Evolutionary conservation across 2,888 invertebrate species (phyloP).

Genomic region (Eulithis testata): DNA sequence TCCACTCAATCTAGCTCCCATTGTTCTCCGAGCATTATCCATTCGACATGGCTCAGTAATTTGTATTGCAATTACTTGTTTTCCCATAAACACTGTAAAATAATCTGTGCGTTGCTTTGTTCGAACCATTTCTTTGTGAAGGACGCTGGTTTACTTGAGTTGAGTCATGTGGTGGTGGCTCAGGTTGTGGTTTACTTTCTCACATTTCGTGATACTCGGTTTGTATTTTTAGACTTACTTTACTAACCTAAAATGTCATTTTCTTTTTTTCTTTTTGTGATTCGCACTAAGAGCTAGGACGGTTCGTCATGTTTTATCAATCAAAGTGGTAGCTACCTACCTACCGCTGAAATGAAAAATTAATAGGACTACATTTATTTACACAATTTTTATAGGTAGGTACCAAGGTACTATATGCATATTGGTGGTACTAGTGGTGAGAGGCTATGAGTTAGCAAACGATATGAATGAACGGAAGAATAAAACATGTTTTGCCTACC

Average conservation of each 20-base stretch:
- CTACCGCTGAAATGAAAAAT: too few species aligned
- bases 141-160: constrained; percentile 29
- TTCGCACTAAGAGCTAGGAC: too few species aligned
- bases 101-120: constrained; percentile 32
- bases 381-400: too few species aligned
- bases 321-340: too few species aligned
- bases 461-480: too few species aligned
- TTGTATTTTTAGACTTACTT: neutral
- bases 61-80: constrained; percentile 28
- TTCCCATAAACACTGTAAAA: constrained; percentile 25
- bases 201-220: constrained; percentile 1
- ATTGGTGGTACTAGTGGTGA: too few species aligned
- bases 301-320: too few species aligned
- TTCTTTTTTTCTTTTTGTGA: too few species aligned
- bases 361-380: too few species aligned
- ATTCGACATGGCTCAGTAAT: constrained; percentile 31
- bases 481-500: too few species aligned
- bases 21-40: constrained; percentile 28
- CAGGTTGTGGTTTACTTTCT: constrained; percentile 6
- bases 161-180: constrained; percentile 3
- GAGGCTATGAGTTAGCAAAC: too few species aligned
- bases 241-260: neutral
- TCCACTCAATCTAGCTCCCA: constrained; percentile 10
- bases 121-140: constrained; percentile 39
- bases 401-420: too few species aligned